These are phyloP conservation scores for Pygmarrhopalites habei DNA, from an alignment of 1,140 invertebrate genomes.

Conservation along the genomic window DNA sequence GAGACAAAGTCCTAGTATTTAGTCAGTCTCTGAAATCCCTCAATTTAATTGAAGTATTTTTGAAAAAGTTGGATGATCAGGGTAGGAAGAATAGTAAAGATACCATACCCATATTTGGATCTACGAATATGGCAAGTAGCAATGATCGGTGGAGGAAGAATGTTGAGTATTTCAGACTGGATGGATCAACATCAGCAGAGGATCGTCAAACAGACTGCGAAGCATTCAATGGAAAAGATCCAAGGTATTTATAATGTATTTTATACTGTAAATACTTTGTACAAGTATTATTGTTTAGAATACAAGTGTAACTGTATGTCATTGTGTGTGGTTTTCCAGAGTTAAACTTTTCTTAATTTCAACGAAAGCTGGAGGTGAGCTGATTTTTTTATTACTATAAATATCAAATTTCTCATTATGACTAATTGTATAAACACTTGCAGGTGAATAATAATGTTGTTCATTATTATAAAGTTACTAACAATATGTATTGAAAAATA, in stretches of 20 bases:
- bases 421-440: no score
- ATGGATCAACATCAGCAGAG: constrained; percentile 75
- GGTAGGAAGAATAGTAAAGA: constrained; percentile 14
- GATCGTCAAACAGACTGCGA: constrained; percentile 69
- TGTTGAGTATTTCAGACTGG: constrained; percentile 82
- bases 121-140: no score
- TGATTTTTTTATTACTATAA: no score
- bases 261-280: neutral
- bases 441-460: no score
- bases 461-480: no score
- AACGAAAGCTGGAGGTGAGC: constrained; percentile 90
- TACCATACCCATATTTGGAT: neutral
- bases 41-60: constrained; percentile 82
- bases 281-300: neutral
- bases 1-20: constrained; percentile 91
- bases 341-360: constrained; percentile 87
- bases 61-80: constrained; percentile 54
- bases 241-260: neutral
- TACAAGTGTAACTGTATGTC: no score
- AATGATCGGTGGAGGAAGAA: constrained; percentile 43
- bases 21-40: constrained; percentile 82
- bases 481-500: no score
- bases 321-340: constrained; percentile 45
- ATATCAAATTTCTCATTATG: no score
- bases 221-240: constrained; percentile 71